These are phyloP conservation scores for Falco berigora DNA, from an alignment of 2,797 vertebrate genomes.

Conservation along the genomic window DNA sequence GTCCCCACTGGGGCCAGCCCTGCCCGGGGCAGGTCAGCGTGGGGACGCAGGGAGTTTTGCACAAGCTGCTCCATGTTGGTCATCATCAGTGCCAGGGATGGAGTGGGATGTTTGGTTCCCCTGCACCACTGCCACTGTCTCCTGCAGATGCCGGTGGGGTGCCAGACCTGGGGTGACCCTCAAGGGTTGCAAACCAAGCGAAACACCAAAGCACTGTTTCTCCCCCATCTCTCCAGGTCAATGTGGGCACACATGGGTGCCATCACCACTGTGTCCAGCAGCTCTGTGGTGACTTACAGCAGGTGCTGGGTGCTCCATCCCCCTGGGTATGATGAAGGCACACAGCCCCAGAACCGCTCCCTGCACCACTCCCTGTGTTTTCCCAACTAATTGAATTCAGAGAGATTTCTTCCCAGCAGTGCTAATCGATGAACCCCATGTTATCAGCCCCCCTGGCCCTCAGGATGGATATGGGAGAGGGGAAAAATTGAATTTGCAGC, in stretches of 20 bases:
- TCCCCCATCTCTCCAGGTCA: background rate
- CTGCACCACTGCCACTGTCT: background rate
- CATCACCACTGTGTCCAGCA: background rate
- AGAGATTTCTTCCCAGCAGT: slow-evolving; percentile 49
- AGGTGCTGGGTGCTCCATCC: background rate
- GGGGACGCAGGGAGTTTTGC: background rate
- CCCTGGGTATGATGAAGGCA: background rate
- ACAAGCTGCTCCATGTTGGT: background rate
- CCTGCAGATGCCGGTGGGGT: background rate
- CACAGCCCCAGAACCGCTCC: background rate
- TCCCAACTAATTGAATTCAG: slow-evolving; percentile 50
- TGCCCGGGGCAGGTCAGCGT: background rate
- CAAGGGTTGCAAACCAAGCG: background rate
- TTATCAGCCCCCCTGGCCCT: background rate
- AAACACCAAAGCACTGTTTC: background rate
- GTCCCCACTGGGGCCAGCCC: rapidly evolving
- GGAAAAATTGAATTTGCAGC: slow-evolving; percentile 57
- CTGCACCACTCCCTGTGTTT: background rate
- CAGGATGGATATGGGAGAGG: background rate
- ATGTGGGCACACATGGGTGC: background rate
- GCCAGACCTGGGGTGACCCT: background rate
- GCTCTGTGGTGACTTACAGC: rapidly evolving
- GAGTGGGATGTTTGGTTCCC: background rate
- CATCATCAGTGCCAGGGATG: rapidly evolving
- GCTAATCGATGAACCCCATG: slow-evolving; percentile 22